Percentiles rank a stretch among this genome's conserved stretches.
phyloP scores from a whole-genome alignment of 2,888 invertebrate genomes.

The Nemoura dubitans region DNA sequence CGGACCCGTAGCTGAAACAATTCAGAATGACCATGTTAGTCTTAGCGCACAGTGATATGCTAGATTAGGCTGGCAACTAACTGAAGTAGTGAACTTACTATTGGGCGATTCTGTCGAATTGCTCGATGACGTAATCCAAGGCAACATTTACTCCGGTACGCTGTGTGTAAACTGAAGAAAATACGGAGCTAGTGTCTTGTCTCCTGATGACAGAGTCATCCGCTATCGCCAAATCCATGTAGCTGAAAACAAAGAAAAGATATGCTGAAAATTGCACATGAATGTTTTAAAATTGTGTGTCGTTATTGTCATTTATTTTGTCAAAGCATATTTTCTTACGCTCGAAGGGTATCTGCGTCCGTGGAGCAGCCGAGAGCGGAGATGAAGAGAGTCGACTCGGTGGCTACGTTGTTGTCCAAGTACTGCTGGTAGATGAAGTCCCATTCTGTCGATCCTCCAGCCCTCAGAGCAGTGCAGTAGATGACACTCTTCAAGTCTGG shows the following conservation, averaged over 20 bases:
- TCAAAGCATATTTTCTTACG: conserved; percentile 32
- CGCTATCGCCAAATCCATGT: conserved; percentile 42
- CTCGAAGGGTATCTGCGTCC: conserved; percentile 58
- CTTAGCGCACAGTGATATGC: too few species aligned
- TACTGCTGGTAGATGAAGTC: conserved; percentile 70
- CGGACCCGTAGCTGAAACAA: conserved; percentile 14
- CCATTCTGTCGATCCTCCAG: conserved; percentile 75
- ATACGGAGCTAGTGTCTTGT: conserved; percentile 47
- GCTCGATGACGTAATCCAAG: conserved; percentile 44
- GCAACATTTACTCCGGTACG: conserved; percentile 43
- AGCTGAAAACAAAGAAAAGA: conserved; percentile 32
- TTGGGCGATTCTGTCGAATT: conserved; percentile 38
- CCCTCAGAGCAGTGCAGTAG: conserved; percentile 71
- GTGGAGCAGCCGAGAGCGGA: conserved; percentile 66
- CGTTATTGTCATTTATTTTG: too few species aligned
- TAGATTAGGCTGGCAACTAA: too few species aligned
- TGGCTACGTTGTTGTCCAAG: conserved; percentile 65
- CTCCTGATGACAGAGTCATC: conserved; percentile 41
- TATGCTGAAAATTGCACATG: background rate
- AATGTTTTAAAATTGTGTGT: background rate
- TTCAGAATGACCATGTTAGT: background rate
- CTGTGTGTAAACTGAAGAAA: conserved; percentile 48
- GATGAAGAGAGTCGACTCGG: conserved; percentile 69
- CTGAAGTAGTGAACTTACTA: conserved; percentile 39
- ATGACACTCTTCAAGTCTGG: conserved; percentile 74